Conservation (phyloP, 2,113 vertebrate genomes). For the Larimichthys crocea region DNA sequence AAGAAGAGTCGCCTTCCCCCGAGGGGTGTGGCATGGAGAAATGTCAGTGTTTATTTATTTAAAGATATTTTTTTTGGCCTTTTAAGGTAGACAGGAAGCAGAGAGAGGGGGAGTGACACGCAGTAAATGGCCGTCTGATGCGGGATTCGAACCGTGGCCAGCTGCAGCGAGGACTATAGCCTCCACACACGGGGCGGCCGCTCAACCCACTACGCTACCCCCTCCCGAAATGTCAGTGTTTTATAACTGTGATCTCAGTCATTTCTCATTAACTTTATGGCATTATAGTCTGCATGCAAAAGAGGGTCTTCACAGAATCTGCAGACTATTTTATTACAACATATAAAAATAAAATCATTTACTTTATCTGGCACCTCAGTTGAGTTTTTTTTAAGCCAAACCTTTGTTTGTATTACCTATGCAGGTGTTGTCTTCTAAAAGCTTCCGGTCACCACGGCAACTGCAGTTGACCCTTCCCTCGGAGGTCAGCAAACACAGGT, state of each 20-base stretch:
- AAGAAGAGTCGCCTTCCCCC: neutral
- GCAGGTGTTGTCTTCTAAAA: constrained; percentile 94
- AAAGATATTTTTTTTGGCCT: too few species aligned
- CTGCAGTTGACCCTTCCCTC: constrained; percentile 95
- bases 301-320: neutral
- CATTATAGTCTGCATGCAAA: neutral
- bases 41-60: neutral
- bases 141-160: too few species aligned
- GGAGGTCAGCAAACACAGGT: constrained; percentile 93
- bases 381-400: neutral
- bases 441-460: constrained; percentile 91
- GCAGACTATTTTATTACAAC: neutral
- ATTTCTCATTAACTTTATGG: neutral
- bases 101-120: too few species aligned
- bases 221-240: neutral
- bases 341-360: neutral
- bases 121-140: too few species aligned
- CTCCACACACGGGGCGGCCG: too few species aligned
- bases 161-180: too few species aligned
- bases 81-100: too few species aligned
- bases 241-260: neutral
- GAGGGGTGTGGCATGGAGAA: neutral
- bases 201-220: too few species aligned
- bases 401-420: constrained; percentile 81
- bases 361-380: neutral